Conservation (phyloP, 2,888 invertebrate genomes). For the Cinara cedri region DNA sequence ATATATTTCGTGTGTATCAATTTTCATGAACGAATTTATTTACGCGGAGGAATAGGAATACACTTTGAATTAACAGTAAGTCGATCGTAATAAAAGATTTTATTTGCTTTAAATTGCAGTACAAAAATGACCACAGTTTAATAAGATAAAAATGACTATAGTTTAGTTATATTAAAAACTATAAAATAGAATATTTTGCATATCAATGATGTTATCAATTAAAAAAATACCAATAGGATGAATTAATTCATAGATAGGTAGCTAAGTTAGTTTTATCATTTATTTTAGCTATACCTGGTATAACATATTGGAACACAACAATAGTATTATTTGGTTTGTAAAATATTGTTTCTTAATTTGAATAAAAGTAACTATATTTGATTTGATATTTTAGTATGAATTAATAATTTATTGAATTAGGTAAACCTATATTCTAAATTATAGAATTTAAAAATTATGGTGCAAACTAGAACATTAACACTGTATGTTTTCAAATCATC, state of each 20-base stretch:
- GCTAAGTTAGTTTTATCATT: neutral
- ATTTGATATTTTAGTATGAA: no score
- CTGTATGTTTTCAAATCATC: neutral
- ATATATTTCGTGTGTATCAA: neutral
- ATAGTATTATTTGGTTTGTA: neutral
- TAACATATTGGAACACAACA: no score
- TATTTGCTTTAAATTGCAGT: neutral
- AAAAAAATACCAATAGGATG: neutral
- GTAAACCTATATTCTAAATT: neutral
- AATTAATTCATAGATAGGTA: neutral
- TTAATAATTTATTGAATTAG: no score
- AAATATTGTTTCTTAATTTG: neutral
- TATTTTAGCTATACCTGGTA: neutral
- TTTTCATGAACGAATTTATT: neutral
- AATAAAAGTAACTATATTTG: no score
- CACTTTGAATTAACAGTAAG: constrained; percentile 24
- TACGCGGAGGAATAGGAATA: neutral
- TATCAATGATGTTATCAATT: neutral
- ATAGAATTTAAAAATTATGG: no score
- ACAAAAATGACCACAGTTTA: neutral
- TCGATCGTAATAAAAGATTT: neutral
- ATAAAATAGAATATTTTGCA: neutral
- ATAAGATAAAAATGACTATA: neutral
- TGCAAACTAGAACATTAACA: no score
- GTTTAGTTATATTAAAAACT: neutral